Evolutionary conservation across 92 coral and sea anemone species (phyloP).

Genomic region (Porites lobata): DNA sequence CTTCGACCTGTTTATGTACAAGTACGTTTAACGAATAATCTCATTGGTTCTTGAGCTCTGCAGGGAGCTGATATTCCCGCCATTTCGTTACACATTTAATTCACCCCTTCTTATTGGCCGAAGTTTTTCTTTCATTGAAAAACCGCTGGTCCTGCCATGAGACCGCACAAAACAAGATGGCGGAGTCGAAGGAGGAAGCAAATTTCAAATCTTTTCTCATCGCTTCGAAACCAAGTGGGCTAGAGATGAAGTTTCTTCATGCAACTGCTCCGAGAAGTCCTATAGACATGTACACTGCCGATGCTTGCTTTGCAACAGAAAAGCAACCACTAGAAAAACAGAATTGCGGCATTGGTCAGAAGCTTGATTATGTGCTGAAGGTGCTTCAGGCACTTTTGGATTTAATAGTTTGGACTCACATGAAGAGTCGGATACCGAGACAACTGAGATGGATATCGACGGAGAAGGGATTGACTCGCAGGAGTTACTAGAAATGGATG

Average conservation of each 20-base stretch:
- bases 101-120: background rate
- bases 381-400: background rate
- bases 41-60: constrained; percentile 8
- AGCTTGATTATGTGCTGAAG: background rate
- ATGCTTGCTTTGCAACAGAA: constrained; percentile 60
- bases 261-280: constrained; percentile 65
- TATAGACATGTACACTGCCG: constrained; percentile 25
- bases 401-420: background rate
- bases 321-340: constrained; percentile 69
- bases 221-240: constrained; percentile 23
- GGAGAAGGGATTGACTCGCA: constrained; percentile 20
- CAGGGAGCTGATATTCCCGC: constrained; percentile 21
- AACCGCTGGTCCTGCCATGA: constrained; percentile 16
- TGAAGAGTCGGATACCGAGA: background rate
- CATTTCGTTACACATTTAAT: constrained; percentile 11
- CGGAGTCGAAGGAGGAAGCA: constrained; percentile 24
- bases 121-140: constrained; percentile 28
- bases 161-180: constrained; percentile 29
- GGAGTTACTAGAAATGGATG: constrained; percentile 2
- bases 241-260: constrained; percentile 68
- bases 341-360: constrained; percentile 52
- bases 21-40: constrained; percentile 21
- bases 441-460: constrained; percentile 8
- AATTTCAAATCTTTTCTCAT: background rate
- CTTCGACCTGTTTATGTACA: constrained; percentile 30